phyloP scores from a whole-genome alignment of 1,140 invertebrate genomes.

The Mesaphorura yosii region DNA sequence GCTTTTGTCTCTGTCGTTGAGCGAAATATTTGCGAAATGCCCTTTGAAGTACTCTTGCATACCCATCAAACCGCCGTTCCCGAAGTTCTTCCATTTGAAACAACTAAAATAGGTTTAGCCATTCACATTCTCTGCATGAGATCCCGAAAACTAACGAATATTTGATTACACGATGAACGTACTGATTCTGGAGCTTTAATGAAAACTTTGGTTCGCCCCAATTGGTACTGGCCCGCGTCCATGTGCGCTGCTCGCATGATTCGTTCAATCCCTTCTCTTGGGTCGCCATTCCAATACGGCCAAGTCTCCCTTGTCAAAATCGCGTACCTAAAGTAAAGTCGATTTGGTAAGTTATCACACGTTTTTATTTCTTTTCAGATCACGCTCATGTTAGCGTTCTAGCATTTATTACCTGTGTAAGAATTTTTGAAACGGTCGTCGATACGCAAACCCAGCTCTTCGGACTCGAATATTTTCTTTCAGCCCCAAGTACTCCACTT shows the following conservation, averaged over 20 bases:
- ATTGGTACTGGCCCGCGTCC: slow-evolving; percentile 54
- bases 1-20: slow-evolving; percentile 46
- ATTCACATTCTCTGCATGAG: no score
- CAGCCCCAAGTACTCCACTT: slow-evolving; percentile 37
- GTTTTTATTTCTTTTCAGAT: neutral
- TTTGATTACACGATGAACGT: slow-evolving; percentile 25
- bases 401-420: slow-evolving; percentile 39
- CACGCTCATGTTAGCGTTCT: neutral
- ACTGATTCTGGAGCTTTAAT: slow-evolving; percentile 65
- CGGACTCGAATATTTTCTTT: slow-evolving; percentile 52
- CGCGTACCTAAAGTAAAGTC: slow-evolving; percentile 44
- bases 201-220: slow-evolving; percentile 61
- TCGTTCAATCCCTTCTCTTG: slow-evolving; percentile 46
- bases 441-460: slow-evolving; percentile 55
- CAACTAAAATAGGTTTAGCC: slow-evolving; percentile 41
- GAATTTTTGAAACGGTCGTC: slow-evolving; percentile 51
- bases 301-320: slow-evolving; percentile 59
- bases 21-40: slow-evolving; percentile 59
- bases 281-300: slow-evolving; percentile 50
- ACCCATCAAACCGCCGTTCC: slow-evolving; percentile 57
- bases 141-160: slow-evolving; percentile 10
- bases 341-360: slow-evolving; percentile 2
- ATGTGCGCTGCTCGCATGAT: slow-evolving; percentile 52
- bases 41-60: slow-evolving; percentile 59
- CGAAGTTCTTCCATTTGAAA: slow-evolving; percentile 61